Base-by-base conservation (phyloP, 2,888 invertebrate species). In the Epinotia demarniana region DNA sequence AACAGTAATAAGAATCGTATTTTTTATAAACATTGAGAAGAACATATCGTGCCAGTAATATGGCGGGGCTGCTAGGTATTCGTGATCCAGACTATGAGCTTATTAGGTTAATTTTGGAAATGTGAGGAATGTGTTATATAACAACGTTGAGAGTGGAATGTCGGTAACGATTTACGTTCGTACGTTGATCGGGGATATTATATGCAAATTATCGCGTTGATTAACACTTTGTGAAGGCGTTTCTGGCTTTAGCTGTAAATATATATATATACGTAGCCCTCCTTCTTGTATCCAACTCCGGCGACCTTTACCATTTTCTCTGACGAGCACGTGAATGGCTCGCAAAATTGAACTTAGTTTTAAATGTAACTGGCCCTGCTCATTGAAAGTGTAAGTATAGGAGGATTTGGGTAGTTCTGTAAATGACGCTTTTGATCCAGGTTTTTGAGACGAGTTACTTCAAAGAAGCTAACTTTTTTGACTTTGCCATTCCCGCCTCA, bases 21-120 rank as follows among this genome's bases (percentile, higher is more conserved):
- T 27, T 46, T 60, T 23, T 6, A 9, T 16, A 46, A 23, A 18
- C 5, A n/a, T 58, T 23, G n/a, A 27, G n/a, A 19, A 0, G 27
- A 60, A 23, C 9, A 5, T 60, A n/a, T 58, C 77, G 76, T 77
- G 79, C 72, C 71, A 39, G 71, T 77, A 77, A 77, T 77, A 75
- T 16, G 64, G 64, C 39, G 69, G 69, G 46, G 11, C 19, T 63
- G 62, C 57, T 49, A 33, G 58, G 57, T 58, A 70, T 77, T 43
- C 18, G 62, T 71, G 64, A 58, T 57, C 63, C 55, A 16, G 46
- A 46, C 57, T 69, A 49, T 66, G 43, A 58, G 63, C 58, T 71
- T 75, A 75, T 71, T 66, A 55, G 58, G 64, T 60, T 71, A 73
- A 61, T 67, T 73, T 63, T 69, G 33, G 12, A 58, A 63, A n/a